A percentile compares a stretch with the other conserved stretches of the same genome.
phyloP scores from a whole-genome alignment of 2,888 invertebrate genomes.

The Pseudococcus jackbeardsleyi region DNA sequence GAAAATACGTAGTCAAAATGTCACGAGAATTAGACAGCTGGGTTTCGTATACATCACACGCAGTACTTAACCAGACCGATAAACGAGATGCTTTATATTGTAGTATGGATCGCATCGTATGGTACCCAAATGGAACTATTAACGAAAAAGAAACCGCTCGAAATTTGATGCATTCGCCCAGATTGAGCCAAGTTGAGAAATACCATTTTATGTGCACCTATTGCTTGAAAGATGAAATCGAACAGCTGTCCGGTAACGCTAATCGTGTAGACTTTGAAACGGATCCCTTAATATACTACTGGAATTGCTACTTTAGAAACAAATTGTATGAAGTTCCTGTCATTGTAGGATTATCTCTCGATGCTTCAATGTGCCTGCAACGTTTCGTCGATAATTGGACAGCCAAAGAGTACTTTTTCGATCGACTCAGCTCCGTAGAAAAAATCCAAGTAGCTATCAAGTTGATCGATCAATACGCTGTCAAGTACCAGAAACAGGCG shows the following conservation, averaged over 20 bases:
- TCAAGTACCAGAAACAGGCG: background rate
- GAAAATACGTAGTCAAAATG: too few species aligned
- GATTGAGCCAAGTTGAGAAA: background rate
- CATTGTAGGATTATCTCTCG: background rate
- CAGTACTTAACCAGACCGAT: too few species aligned
- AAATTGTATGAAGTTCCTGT: background rate
- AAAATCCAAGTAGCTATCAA: background rate
- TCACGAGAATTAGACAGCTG: too few species aligned
- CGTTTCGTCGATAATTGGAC: background rate
- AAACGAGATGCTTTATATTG: too few species aligned
- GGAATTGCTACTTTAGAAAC: background rate
- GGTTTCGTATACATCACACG: too few species aligned
- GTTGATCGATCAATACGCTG: background rate
- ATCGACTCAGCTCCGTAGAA: background rate
- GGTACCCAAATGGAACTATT: background rate
- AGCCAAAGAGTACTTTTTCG: background rate
- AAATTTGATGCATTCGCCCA: background rate
- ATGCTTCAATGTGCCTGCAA: background rate
- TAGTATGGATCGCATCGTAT: background rate
- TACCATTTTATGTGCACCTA: background rate
- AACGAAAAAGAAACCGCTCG: background rate
- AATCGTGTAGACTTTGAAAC: background rate
- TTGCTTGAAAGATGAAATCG: background rate
- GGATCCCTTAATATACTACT: background rate
- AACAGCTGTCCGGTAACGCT: background rate